Evolutionary conservation across 2,797 vertebrate species (phyloP).

Genomic region (Notamacropus eugenii): DNA sequence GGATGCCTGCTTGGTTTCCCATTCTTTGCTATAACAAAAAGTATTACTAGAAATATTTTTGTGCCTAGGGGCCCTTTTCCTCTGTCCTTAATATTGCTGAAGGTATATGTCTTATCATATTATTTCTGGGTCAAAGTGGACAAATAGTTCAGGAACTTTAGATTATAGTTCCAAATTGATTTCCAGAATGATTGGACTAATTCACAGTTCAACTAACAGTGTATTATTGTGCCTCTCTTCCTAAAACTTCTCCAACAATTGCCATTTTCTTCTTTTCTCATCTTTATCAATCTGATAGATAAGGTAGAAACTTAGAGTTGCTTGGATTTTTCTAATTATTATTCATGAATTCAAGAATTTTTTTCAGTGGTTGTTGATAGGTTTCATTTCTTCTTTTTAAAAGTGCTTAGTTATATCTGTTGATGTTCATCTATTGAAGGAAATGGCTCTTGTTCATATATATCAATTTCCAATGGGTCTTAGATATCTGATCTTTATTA

Average conservation of each 20-base stretch:
- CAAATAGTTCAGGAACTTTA: background rate
- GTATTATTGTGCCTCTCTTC: background rate
- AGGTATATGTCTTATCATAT: background rate
- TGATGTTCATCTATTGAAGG: background rate
- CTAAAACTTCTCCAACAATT: background rate
- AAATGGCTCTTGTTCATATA: background rate
- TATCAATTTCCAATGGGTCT: background rate
- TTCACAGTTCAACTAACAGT: background rate
- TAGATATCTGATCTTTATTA: background rate
- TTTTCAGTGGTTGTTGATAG: background rate
- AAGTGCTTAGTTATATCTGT: background rate
- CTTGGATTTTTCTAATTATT: background rate
- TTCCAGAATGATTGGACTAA: background rate
- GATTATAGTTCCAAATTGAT: background rate
- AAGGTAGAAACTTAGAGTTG: background rate
- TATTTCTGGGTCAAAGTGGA: background rate
- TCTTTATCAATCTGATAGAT: background rate
- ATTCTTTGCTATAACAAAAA: background rate
- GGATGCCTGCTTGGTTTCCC: background rate
- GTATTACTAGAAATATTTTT: background rate
- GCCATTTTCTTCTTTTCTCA: background rate
- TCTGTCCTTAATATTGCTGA: background rate
- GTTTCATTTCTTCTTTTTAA: background rate
- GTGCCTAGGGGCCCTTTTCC: background rate
- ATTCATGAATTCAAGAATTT: background rate